Conservation (phyloP, 2,797 vertebrate genomes). For the Podarcis lilfordi region DNA sequence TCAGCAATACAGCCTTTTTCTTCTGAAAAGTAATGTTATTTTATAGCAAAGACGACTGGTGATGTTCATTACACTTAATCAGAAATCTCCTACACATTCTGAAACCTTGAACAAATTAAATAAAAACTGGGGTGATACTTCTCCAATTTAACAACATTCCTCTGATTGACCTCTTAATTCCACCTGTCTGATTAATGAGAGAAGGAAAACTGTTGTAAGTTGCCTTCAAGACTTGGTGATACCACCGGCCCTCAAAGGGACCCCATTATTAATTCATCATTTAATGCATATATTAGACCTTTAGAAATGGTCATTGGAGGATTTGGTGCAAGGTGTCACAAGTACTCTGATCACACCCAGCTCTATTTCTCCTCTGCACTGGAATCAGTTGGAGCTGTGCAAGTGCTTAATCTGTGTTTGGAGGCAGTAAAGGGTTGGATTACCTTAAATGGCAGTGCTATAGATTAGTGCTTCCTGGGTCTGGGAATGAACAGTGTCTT, state of each 20-base stretch:
- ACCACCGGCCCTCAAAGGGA: neutral
- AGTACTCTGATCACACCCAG: too few relatives aligned
- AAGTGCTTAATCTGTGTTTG: too few relatives aligned
- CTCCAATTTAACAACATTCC: neutral
- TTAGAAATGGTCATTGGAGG: too few relatives aligned
- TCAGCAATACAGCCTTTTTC: neutral
- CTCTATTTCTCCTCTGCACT: too few relatives aligned
- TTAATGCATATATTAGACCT: too few relatives aligned
- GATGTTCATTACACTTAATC: neutral
- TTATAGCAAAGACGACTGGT: neutral
- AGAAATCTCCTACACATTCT: conserved; percentile 11
- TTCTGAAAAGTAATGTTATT: neutral
- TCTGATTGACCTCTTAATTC: neutral
- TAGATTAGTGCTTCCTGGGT: too few relatives aligned
- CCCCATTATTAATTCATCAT: neutral
- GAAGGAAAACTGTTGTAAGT: neutral
- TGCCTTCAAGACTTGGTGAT: neutral
- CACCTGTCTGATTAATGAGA: neutral
- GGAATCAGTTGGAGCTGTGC: too few relatives aligned
- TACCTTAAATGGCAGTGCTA: too few relatives aligned
- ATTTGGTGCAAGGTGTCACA: too few relatives aligned
- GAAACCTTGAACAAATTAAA: neutral
- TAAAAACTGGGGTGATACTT: neutral
- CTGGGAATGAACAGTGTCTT: too few relatives aligned
- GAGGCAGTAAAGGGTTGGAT: too few relatives aligned